Base-by-base conservation (phyloP, 2,888 invertebrate genomes). In the Lamproptera curius region DNA sequence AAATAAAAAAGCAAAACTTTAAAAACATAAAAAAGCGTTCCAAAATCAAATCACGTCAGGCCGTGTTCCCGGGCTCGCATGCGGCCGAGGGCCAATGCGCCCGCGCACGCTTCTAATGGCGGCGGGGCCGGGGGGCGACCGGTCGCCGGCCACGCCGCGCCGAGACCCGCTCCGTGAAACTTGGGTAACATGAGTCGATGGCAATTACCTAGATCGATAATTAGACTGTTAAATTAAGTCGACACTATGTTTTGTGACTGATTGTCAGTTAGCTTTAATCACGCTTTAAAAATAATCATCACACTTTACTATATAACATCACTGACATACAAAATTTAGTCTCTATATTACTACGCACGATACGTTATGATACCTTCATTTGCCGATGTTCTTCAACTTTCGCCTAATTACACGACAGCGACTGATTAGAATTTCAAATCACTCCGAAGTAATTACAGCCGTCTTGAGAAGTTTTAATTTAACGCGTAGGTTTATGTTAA, bases 81-180 rank as follows among this genome's bases (percentile, higher is more conserved):
- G 46, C 46, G 64, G 66, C 65, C 63, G 75, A 76, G 81, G 84
- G 85, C 83, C 85, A 83, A 77, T 84, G 85, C 84, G 85, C 83
- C 72, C 75, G 84, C 82, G 84, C 66, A 62, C 61, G 61, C 82
- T 80, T 83, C 86, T 86, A 86, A 86, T 82, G 80, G 79, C 79
- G 72, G 60, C 59, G 60, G 55, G 59, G 57, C 49, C 62, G 59
- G 65, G 63, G 58, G 58, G 57, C 67, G 78, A 82, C 83, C 81
- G 85, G 82, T 71, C 69, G 51, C 50, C 43, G 54, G 60, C 52
- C 56, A 75, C 69, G 42, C 42, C 45, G 52, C 51, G 65, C 80
- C 79, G 82, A 56, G 6, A 28, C 9, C 6, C 9, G 28, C 34
- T 34, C 14, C 34, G 13, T 8, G 14, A 34, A 28, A 28, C 28